These are phyloP conservation scores for Beaufortia kweichowensis DNA, from an alignment of 2,113 vertebrate genomes.

Conservation along the genomic window DNA sequence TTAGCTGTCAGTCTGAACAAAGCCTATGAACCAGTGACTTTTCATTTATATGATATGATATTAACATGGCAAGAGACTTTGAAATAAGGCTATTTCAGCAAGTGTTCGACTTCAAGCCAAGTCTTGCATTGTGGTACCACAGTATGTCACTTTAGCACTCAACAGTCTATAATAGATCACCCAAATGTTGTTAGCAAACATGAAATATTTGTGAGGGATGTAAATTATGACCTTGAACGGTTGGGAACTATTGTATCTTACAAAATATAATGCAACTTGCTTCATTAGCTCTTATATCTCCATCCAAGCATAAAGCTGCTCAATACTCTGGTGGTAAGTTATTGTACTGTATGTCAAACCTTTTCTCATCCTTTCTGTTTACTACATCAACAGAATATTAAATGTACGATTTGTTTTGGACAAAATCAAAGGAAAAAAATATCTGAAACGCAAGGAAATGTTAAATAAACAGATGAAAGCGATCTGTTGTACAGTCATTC, in stretches of 20 bases:
- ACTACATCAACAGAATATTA: conserved; percentile 64
- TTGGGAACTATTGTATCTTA: conserved; percentile 30
- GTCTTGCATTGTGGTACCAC: conserved; percentile 2
- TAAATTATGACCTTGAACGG: background rate
- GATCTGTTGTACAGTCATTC: background rate
- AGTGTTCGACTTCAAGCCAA: conserved; percentile 10
- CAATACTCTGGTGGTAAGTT: conserved; percentile 39
- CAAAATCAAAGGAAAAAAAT: conserved; percentile 63
- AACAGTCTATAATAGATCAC: background rate
- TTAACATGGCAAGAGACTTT: background rate
- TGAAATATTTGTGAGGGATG: conserved; percentile 8
- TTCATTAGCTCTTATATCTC: conserved; percentile 11
- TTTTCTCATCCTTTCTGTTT: conserved; percentile 50
- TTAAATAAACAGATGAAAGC: conserved; percentile 70
- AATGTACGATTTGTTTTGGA: conserved; percentile 68
- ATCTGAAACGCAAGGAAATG: conserved; percentile 71
- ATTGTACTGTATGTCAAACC: conserved; percentile 47
- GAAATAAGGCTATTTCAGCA: background rate
- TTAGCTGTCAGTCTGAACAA: conserved; percentile 12
- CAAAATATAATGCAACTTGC: conserved; percentile 38
- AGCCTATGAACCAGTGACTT: background rate
- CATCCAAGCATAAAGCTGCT: conserved; percentile 31
- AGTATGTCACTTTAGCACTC: background rate
- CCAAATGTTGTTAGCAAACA: conserved; percentile 6
- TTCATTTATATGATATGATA: background rate